Evolutionary conservation across 2,888 invertebrate species (phyloP), one percentile per base, ranked within the genome.

Genomic region (Dyspetes luteomarginatus): DNA sequence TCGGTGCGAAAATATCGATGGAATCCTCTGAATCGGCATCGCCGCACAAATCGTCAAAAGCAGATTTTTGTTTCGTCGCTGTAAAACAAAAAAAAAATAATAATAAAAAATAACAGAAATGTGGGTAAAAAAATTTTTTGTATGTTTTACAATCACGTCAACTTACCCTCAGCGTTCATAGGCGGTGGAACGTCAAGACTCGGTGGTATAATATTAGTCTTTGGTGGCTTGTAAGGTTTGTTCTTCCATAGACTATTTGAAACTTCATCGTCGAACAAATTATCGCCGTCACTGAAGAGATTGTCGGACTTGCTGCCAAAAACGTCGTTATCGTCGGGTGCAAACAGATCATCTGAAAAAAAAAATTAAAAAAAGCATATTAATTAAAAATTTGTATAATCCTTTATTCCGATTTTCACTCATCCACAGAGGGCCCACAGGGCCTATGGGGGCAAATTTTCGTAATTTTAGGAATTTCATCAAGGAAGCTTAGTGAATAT

Each of bases 141-240:
- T 48, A 26, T 17, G 2, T 4, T 28, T 52, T 12, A 9, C 0
- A 9, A 68, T 12, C 41, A n/a, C 4, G n/a, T 30, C 0, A 2
- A 48, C 87, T 82, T 86, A 91, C 91, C 89, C 65, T 91, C 78
- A 69, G 84, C 79, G 83, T 85, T 89, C 50, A 92, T 89, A 22
- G 92, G 92, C 15, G 92, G 92, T n/a, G 92, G 92, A 19, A 90
- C 85, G 73, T 92, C 92, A 4, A 88, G 86, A 80, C 90, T 90
- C 48, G 91, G 86, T 55, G 90, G 91, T 82, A 92, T 90, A 26
- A 92, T 89, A 82, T 87, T 91, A 55, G 84, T 87, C 62, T 90
- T 89, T 15, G 86, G 86, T 24, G 87, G 74, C 72, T 85, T 87
- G 28, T 85, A 83, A 4, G 86, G 82, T 65, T 85, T 87, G 0